phyloP scores from a whole-genome alignment of 2,888 invertebrate genomes.

The Agrochola litura region DNA sequence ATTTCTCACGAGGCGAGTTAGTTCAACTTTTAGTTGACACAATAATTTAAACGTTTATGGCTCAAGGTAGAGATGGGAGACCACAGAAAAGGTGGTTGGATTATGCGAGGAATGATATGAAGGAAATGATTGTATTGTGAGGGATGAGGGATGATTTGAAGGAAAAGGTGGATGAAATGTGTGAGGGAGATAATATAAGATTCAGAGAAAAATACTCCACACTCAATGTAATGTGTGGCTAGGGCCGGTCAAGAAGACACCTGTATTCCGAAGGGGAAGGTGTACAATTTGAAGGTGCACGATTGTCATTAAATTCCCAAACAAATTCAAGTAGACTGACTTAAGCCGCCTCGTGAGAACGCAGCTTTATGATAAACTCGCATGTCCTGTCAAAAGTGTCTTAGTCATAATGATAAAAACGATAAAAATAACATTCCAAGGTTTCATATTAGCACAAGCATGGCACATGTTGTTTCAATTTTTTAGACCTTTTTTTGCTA shows the following conservation, averaged over 20 bases:
- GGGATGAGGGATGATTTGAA: too few relatives aligned
- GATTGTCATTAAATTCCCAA: background rate
- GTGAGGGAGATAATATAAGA: too few relatives aligned
- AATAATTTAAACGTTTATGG: background rate
- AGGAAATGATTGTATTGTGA: too few relatives aligned
- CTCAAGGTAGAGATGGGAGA: too few relatives aligned
- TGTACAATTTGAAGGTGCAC: background rate
- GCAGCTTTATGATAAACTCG: background rate
- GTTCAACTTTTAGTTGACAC: background rate
- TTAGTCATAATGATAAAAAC: slow-evolving; percentile 8
- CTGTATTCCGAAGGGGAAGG: too few relatives aligned
- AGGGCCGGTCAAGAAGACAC: too few relatives aligned
- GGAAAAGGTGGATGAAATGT: too few relatives aligned
- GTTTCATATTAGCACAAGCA: background rate
- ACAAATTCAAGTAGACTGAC: background rate
- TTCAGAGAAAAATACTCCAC: too few relatives aligned
- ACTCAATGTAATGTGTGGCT: too few relatives aligned
- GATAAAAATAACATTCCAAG: slow-evolving; percentile 8
- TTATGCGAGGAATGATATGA: background rate
- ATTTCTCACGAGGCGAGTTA: slow-evolving; percentile 1
- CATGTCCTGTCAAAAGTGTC: slow-evolving; percentile 1
- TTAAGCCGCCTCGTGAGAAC: slow-evolving; percentile 5
- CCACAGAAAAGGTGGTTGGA: background rate
- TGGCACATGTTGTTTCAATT: background rate
- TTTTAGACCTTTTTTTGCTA: slow-evolving; percentile 8